These are phyloP conservation scores for Centruroides sculpturatus DNA, from an alignment of 1,140 invertebrate genomes.

Conservation along the genomic window DNA sequence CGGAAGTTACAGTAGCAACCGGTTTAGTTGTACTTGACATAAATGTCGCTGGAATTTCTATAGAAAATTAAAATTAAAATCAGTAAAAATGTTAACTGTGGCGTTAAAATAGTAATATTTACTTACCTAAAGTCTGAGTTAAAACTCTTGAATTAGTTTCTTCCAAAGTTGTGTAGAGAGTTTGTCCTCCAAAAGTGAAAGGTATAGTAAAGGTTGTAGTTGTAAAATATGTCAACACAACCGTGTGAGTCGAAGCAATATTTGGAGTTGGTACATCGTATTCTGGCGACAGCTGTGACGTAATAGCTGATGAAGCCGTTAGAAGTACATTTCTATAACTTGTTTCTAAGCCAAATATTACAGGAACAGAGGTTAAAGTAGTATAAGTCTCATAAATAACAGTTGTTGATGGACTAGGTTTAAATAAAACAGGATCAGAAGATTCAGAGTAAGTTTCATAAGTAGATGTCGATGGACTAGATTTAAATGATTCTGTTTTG, in stretches of 20 bases:
- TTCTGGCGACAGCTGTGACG: constrained; percentile 3
- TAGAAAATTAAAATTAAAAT: background rate
- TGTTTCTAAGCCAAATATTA: constrained; percentile 16
- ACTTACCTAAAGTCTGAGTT: constrained; percentile 15
- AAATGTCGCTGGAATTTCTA: background rate
- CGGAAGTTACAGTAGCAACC: background rate
- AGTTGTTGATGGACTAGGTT: constrained; percentile 8
- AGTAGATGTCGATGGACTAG: constrained; percentile 6
- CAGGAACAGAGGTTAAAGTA: constrained; percentile 14
- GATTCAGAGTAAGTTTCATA: constrained; percentile 14
- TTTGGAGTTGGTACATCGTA: background rate
- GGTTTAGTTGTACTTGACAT: background rate
- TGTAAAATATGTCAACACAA: constrained; percentile 17
- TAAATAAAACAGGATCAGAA: constrained; percentile 10
- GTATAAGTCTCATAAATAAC: constrained; percentile 13
- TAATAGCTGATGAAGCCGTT: constrained; percentile 5
- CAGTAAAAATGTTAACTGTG: background rate
- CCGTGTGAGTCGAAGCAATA: constrained; percentile 7
- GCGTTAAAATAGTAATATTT: background rate
- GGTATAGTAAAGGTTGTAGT: constrained; percentile 22
- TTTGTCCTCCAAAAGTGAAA: constrained; percentile 14
- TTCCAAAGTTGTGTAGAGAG: constrained; percentile 17
- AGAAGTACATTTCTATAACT: constrained; percentile 13
- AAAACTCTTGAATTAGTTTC: constrained; percentile 20
- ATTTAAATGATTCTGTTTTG: background rate